Conservation (phyloP, 2,888 invertebrate species). For the Stenurella melanura region DNA sequence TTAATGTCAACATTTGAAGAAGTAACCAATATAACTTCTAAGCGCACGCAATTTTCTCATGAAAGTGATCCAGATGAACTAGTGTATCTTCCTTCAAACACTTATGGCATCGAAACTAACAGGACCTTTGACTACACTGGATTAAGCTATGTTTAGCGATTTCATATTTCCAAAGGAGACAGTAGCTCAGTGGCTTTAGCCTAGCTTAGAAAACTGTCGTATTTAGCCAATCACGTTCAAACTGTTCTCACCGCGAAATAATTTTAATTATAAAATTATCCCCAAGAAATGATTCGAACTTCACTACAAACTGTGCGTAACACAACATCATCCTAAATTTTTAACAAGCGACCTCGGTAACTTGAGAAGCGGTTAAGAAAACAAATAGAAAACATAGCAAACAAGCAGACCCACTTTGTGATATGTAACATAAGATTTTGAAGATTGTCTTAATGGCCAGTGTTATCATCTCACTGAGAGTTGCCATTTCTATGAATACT, state of each 20-base stretch:
- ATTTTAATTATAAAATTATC: too few species aligned
- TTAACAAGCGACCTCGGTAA: conserved; percentile 81
- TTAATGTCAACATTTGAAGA: conserved; percentile 93
- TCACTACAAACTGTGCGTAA: too few species aligned
- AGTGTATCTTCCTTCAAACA: conserved; percentile 91
- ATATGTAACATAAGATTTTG: conserved; percentile 83
- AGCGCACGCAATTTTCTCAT: conserved; percentile 89
- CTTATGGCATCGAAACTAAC: conserved; percentile 96
- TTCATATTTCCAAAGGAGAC: conserved; percentile 84
- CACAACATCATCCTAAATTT: too few species aligned
- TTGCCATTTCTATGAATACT: conserved; percentile 86
- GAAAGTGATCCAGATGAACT: conserved; percentile 89
- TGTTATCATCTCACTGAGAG: conserved; percentile 84
- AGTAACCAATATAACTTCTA: conserved; percentile 87
- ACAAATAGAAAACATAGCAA: too few species aligned
- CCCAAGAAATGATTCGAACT: too few species aligned
- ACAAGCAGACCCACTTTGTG: conserved; percentile 81
- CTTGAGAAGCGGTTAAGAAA: conserved; percentile 17
- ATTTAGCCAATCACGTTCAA: too few species aligned
- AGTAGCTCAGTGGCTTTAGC: too few species aligned
- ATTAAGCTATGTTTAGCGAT: conserved; percentile 92
- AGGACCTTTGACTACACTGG: conserved; percentile 94
- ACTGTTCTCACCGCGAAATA: too few species aligned
- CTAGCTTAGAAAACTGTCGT: too few species aligned
- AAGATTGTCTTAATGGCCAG: conserved; percentile 87